These are phyloP conservation scores for Tenebrio molitor DNA, from an alignment of 1,140 invertebrate genomes.

Conservation along the genomic window DNA sequence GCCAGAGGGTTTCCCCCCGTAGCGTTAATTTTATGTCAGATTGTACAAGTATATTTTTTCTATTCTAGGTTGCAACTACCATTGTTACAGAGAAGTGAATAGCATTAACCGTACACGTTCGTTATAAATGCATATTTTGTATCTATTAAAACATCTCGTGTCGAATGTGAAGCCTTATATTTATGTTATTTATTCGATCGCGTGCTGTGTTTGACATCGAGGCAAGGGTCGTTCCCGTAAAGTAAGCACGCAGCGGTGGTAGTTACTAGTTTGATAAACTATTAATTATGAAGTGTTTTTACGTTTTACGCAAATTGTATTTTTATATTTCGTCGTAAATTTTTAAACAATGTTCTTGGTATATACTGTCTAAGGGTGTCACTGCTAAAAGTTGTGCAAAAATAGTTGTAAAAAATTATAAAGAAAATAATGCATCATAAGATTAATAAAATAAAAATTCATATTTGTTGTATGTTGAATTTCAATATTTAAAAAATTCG, in stretches of 20 bases:
- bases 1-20: background rate
- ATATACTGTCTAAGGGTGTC: slow-evolving; percentile 15
- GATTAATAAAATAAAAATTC: slow-evolving; percentile 16
- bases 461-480: background rate
- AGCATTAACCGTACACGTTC: too few relatives aligned
- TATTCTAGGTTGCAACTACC: background rate
- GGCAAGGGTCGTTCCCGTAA: too few relatives aligned
- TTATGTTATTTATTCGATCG: too few relatives aligned
- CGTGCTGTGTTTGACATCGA: too few relatives aligned
- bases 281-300: background rate
- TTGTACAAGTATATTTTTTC: background rate
- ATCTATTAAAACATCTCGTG: too few relatives aligned
- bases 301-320: slow-evolving; percentile 15
- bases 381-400: slow-evolving; percentile 13
- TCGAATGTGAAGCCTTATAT: too few relatives aligned
- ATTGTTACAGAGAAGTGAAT: too few relatives aligned
- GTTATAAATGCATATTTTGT: too few relatives aligned
- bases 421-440: background rate
- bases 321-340: slow-evolving; percentile 19
- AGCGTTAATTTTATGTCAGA: background rate
- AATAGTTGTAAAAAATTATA: slow-evolving; percentile 38
- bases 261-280: too few relatives aligned
- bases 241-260: too few relatives aligned
- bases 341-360: background rate
- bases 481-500: too few relatives aligned